phyloP scores from a whole-genome alignment of 2,113 vertebrate genomes.

The Scalopus aquaticus region DNA sequence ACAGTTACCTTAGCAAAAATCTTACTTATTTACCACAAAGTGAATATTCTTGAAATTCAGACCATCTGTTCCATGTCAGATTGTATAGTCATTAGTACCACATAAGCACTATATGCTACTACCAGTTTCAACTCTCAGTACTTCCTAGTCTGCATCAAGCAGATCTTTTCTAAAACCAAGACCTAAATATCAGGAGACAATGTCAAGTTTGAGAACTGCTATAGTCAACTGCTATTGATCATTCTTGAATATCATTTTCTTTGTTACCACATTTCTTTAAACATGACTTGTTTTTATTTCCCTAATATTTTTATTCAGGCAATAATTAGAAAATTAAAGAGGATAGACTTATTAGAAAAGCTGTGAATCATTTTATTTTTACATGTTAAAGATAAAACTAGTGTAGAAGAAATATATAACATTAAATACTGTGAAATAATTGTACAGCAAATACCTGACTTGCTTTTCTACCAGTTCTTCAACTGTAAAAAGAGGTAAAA shows the following conservation, averaged over 20 bases:
- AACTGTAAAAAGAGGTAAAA: neutral
- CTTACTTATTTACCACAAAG: neutral
- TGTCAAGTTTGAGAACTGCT: neutral
- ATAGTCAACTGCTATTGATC: neutral
- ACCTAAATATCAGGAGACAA: neutral
- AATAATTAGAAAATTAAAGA: slow-evolving; percentile 19
- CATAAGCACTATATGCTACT: neutral
- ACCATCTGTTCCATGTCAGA: neutral
- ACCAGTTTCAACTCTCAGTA: neutral
- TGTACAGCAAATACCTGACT: neutral
- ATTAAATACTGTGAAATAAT: slow-evolving; percentile 25
- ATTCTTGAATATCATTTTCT: neutral
- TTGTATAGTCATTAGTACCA: neutral
- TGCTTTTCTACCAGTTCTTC: neutral
- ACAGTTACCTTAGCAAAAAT: neutral
- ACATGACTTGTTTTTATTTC: neutral
- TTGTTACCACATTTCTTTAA: neutral
- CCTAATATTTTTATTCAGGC: neutral
- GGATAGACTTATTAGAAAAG: neutral
- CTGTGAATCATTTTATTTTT: slow-evolving; percentile 14
- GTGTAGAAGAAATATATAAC: neutral
- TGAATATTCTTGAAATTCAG: neutral
- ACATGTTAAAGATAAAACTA: neutral
- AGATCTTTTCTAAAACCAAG: neutral
- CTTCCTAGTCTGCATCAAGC: neutral